Base-by-base conservation (phyloP, 2,888 invertebrate genomes). In the Biston stratarius region DNA sequence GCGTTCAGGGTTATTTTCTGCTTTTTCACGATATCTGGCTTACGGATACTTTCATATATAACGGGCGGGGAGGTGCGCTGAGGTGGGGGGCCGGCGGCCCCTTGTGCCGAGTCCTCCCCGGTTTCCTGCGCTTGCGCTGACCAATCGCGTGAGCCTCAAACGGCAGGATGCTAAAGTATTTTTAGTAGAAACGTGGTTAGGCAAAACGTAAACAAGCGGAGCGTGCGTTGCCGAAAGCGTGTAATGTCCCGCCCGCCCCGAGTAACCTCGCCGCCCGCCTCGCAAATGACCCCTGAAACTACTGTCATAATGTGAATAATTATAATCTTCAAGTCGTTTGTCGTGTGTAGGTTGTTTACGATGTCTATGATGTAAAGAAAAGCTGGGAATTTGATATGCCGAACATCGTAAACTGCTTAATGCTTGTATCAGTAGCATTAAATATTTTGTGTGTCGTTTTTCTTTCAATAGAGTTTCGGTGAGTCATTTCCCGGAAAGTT, bases 1-100 rank as follows among this genome's bases (percentile, higher is more conserved):
- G 88, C 91, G 91, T 90, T 91, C 91, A 89, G 92, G 91, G 92
- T 92, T 94, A 94, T 94, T 93, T 88, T 92, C 91, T 89, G 91
- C 91, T 89, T 84, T 80, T 86, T 84, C 87, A 86, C 87, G 84
- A 83, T 80, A 83, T 87, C 81, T 82, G 87, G 88, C 82, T 88
- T 91, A 87, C 87, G 80, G 84, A 85, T 85, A 88, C 87, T 91
- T 90, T 89, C 89, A 84, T 89, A 87, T 88, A 88, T 85, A 86
- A 80, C 81, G 81, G 74, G 72, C 77, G 76, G 76, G 62, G 77
- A 63, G 78, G 72, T 75, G 71, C 14, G 42, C 47, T 7, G 65
- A 58, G 64, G 80, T 70, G 82, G 80, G 81, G 84, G 75, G 77
- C 38, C 74, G 73, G 81, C 81, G 83, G 79, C 81, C 81, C 82